Evolutionary conservation across 2,797 vertebrate species (phyloP).

Genomic region (Catostomus latipinnis): DNA sequence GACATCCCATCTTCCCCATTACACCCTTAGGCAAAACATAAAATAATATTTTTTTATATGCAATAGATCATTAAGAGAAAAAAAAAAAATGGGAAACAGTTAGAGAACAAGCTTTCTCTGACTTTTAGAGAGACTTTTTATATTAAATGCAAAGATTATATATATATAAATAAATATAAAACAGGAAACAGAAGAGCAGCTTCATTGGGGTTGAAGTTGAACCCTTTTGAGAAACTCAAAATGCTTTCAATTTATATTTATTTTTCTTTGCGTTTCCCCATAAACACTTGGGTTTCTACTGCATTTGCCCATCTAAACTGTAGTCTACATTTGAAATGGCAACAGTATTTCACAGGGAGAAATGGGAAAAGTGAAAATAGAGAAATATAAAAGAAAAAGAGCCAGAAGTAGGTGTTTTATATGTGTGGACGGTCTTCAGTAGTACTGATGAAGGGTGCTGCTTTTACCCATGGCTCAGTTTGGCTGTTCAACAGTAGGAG

Average conservation of each 20-base stretch:
- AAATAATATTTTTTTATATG: conserved; percentile 78
- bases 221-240: conserved; percentile 29
- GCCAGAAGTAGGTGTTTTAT: conserved; percentile 61
- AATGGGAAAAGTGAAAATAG: conserved; percentile 1
- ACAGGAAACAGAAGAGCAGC: conserved; percentile 3
- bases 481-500: conserved; percentile 52
- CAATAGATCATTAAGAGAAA: conserved; percentile 67
- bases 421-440: conserved; percentile 70
- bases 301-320: conserved; percentile 40
- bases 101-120: conserved; percentile 65
- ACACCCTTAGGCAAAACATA: conserved; percentile 72
- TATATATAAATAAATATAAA: no score
- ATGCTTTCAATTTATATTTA: conserved; percentile 37
- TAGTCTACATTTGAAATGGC: conserved; percentile 29
- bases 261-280: conserved; percentile 25
- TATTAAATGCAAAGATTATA: conserved; percentile 61
- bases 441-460: conserved; percentile 62
- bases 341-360: conserved; percentile 46
- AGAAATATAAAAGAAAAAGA: conserved; percentile 52
- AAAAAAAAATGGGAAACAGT: conserved; percentile 11
- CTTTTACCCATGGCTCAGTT: conserved; percentile 48
- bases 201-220: conserved; percentile 14
- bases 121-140: conserved; percentile 54
- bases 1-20: conserved; percentile 66
- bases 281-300: conserved; percentile 42